These are phyloP conservation scores for Alexandromys fortis DNA, from an alignment of 2,113 vertebrate species.

Conservation along the genomic window DNA sequence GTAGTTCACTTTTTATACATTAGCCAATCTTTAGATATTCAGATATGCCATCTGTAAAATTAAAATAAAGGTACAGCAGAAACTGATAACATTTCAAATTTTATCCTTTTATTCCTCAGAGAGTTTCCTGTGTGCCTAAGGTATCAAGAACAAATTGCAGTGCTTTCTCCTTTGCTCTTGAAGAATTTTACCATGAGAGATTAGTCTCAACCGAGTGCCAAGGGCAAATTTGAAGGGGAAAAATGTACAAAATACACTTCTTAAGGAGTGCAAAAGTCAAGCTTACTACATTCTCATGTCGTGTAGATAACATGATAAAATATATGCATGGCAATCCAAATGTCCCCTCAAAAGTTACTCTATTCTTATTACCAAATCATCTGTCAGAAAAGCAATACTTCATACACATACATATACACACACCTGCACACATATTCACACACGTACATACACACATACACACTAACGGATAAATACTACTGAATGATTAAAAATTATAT, in stretches of 20 bases:
- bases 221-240: not conserved
- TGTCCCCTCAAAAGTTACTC: not conserved
- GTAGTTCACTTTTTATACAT: not conserved
- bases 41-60: not conserved
- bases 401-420: not conserved
- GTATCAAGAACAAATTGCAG: constrained; percentile 30
- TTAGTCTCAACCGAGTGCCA: not conserved
- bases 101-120: not conserved
- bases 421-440: too few species aligned
- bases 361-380: not conserved
- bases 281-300: not conserved
- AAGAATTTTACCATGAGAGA: constrained; percentile 7
- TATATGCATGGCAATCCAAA: not conserved
- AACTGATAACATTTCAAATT: not conserved
- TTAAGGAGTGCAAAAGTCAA: not conserved
- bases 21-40: not conserved
- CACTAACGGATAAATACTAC: too few species aligned
- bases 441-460: too few species aligned
- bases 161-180: not conserved
- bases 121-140: not conserved
- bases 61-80: not conserved
- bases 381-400: not conserved
- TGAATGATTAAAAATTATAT: not conserved
- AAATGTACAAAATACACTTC: not conserved
- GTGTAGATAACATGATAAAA: constrained; percentile 8